Evolutionary conservation across 1,140 invertebrate genomes (phyloP), one percentile per base, ranked within the genome.

Genomic region (Formica exsecta): DNA sequence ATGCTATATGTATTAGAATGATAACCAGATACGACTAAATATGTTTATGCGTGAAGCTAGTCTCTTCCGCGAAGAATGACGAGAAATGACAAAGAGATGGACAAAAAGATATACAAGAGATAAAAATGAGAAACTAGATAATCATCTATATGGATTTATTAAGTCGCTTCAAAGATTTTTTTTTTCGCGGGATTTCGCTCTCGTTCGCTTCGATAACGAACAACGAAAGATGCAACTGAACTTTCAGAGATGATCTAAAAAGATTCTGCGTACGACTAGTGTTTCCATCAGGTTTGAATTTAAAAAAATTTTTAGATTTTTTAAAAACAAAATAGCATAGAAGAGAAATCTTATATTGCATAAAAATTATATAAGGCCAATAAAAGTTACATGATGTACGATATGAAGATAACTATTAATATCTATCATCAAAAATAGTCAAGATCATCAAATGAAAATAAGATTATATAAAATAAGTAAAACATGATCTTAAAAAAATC

Each of bases 191-290:
- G n/a, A 51, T 25, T 70, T 48, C 32, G 4, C 3, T 2, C 11
- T 51, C 29, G 0, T 19, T 71, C 44, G 2, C 19, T 51, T 5
- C 25, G 48, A 71, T 29, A 2, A 32, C 9, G 8, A 64, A 38
- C 36, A 68, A 48, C 13, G 44, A 48, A 48, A 68, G 22, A 68
- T 36, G 29, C 6, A 51, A 71, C 2, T 25, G 6, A n/a, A 8
- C 44, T 71, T 71, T 48, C 7, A 48, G 5, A 71, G 16, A 51
- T 71, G 11, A 51, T 29, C 9, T 71, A 51, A 71, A 71, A 51
- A 71, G 19, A 48, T 0, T 71, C 3, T 48, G 16, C 8, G 36
- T 2, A 11, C 0, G 1, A 3, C 25, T 71, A 48, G 0, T 0
- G 3, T 54, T n/a, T 54, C 11, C 6, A 54, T 73, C 32, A 73